Base-by-base conservation (phyloP, 1,140 invertebrate species). In the Lepidurus packardi region DNA sequence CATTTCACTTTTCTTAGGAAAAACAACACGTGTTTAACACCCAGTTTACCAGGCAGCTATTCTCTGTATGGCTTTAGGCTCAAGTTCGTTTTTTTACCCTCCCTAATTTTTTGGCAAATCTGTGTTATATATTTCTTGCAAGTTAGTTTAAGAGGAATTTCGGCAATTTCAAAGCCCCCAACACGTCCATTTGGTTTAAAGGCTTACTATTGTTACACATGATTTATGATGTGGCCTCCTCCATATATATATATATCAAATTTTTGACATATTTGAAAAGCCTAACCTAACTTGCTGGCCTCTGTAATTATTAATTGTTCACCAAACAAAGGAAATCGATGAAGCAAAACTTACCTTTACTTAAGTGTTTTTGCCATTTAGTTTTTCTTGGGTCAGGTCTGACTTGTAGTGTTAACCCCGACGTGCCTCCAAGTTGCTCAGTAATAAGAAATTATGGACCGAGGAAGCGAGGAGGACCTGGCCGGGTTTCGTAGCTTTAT, bases 251-350 rank as follows among this genome's bases (percentile, higher is more conserved):
- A 65, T 65, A 65, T 65, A 65, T 65, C 53, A 65, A 65, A 65
- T 65, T 34, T 34, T 65, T 65, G 53, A 65, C 53, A 65, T 65
- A 65, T 65, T 65, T 21, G 53, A 16, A 65, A 65, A 65, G 53
- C 53, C 53, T 65, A 21, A 65, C 53, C 53, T 65, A 7, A 65
- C 21, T 65, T 65, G 53, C 21, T 65, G 53, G 53, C 53, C 53
- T 65, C 53, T 65, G 53, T 65, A 65, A 65, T 65, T 65, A 16
- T 65, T 65, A 65, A 65, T 65, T 65, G 53, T 65, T 65, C 53
- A 65, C 53, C 16, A n/a, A 65, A 65, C 53, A 65, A 65, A 65
- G 53, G 21, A 65, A 65, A 16, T 7, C 13, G 53, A 65, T 65
- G 53, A 65, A 65, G 16, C 13, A 65, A 65, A 65, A 65, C 21